Base-by-base conservation (phyloP, 2,797 vertebrate genomes). In the Urocyon cinereoargenteus region DNA sequence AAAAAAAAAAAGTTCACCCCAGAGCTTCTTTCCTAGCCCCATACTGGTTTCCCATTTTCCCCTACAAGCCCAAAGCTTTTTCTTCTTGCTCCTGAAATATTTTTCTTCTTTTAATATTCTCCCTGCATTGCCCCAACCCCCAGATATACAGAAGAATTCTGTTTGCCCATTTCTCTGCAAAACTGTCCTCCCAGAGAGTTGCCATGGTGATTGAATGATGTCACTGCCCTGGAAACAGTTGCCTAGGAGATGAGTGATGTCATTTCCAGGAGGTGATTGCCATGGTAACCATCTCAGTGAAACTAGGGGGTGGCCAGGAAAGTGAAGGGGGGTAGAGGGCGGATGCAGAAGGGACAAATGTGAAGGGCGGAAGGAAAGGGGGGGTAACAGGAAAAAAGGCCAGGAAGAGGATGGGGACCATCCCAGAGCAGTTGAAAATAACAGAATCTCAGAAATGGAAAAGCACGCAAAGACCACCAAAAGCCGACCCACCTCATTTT, bases 181-280 rank as follows among this genome's bases (percentile, higher is more conserved):
- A 96, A 97, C 62, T 84, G 55, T 53, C 97, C 96, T 97, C 84
- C 91, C 94, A 91, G 95, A 98, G 82, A 61, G 95, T 98, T 86
- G 4, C 98, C 93, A 98, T 98, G 94, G 98, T 91, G 96, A 98
- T 86, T 62, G 55, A 79, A 97, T 99, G 98, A 98, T 96, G 97
- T 98, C 98, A 99, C 2, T 98, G 96, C 92, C 90, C 89, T 97
- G 96, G 98, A 98, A 98, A 83, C 31, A 1, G 98, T 98, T 98
- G 95, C 97, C 98, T 90, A 64, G 98, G 98, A 98, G 95, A 98
- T 97, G 0, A 1, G 4, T 99, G 98, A 98, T 97, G 98, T 98
- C 98, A 98, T 81, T 98, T 97, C 98, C 98, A 96, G 97, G 97
- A 98, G 94, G 97, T 91, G 62, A 85, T 98, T 98, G 88, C 97